A percentile compares a stretch with the other conserved stretches of the same genome.
These are phyloP conservation scores for Drosophila longiperda DNA, from an alignment of 2,888 invertebrate species.

Conservation along the genomic window DNA sequence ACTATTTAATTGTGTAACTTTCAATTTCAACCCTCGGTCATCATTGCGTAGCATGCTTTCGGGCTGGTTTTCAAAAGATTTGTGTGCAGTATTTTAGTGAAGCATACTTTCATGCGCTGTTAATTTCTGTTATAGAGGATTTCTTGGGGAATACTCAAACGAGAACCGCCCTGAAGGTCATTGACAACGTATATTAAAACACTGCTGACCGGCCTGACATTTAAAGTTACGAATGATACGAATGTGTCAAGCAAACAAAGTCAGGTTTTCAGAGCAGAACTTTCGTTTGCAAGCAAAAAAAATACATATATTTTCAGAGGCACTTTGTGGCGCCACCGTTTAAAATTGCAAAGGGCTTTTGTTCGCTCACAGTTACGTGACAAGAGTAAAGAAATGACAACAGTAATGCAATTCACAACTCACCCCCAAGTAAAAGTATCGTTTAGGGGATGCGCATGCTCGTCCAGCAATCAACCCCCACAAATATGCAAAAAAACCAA, in stretches of 20 bases:
- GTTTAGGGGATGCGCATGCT: conserved; percentile 49
- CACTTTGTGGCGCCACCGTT: conserved; percentile 32
- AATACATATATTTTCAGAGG: neutral
- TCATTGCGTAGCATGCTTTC: neutral
- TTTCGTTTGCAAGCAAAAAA: neutral
- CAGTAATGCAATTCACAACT: conserved; percentile 31
- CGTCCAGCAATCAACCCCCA: conserved; percentile 51
- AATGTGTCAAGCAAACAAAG: too few species aligned
- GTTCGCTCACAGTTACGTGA: neutral
- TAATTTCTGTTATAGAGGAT: too few species aligned
- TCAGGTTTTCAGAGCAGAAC: neutral
- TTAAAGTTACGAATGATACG: too few species aligned
- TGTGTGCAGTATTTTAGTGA: neutral
- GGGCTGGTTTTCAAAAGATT: neutral
- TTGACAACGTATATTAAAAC: too few species aligned
- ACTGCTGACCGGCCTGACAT: too few species aligned
- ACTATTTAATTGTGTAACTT: neutral
- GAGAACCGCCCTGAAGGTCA: neutral
- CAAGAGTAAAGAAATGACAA: conserved; percentile 4
- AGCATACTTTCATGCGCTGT: neutral
- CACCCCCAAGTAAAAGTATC: conserved; percentile 36
- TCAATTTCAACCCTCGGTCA: neutral
- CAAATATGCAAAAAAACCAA: neutral
- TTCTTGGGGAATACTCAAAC: neutral
- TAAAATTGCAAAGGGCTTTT: conserved; percentile 16